phyloP scores from a whole-genome alignment of 2,113 vertebrate species.

The Polypterus bichir region DNA sequence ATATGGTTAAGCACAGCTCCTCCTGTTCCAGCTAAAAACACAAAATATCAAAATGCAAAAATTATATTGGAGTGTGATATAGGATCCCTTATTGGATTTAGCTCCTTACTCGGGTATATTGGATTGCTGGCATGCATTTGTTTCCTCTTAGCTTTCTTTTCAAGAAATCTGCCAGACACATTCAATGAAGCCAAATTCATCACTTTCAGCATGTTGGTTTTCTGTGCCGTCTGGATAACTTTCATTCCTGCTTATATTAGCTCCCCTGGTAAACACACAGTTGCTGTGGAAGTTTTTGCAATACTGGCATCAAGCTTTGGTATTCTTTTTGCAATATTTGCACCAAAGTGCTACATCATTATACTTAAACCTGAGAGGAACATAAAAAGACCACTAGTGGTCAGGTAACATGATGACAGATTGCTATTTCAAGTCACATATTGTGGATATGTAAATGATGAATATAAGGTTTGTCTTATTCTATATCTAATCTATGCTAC shows the following conservation, averaged over 20 bases:
- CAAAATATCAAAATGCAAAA: slow-evolving; percentile 13
- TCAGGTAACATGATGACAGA: slow-evolving; percentile 4
- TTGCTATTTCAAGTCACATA: no score
- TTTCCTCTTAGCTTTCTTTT: slow-evolving; percentile 33
- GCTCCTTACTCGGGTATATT: slow-evolving; percentile 27
- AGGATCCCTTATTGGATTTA: slow-evolving; percentile 25
- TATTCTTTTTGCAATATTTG: slow-evolving; percentile 39
- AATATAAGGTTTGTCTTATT: no score
- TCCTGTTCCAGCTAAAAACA: slow-evolving; percentile 11
- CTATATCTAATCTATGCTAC: no score
- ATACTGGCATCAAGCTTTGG: slow-evolving; percentile 51
- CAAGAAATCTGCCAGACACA: slow-evolving; percentile 33
- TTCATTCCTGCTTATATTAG: slow-evolving; percentile 47
- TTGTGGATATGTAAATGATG: no score
- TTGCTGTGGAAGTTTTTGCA: slow-evolving; percentile 46
- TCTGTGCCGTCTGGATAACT: slow-evolving; percentile 45
- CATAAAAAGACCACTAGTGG: slow-evolving; percentile 41
- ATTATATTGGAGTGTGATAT: slow-evolving; percentile 29
- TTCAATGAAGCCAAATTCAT: slow-evolving; percentile 44
- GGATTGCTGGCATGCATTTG: slow-evolving; percentile 29
- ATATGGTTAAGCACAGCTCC: slow-evolving; percentile 3
- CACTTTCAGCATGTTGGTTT: slow-evolving; percentile 50
- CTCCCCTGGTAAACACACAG: slow-evolving; percentile 46
- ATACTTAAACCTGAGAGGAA: slow-evolving; percentile 43
- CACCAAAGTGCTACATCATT: slow-evolving; percentile 49